These are phyloP conservation scores for Agrypnus murinus DNA, from an alignment of 2,888 invertebrate species.

Conservation along the genomic window DNA sequence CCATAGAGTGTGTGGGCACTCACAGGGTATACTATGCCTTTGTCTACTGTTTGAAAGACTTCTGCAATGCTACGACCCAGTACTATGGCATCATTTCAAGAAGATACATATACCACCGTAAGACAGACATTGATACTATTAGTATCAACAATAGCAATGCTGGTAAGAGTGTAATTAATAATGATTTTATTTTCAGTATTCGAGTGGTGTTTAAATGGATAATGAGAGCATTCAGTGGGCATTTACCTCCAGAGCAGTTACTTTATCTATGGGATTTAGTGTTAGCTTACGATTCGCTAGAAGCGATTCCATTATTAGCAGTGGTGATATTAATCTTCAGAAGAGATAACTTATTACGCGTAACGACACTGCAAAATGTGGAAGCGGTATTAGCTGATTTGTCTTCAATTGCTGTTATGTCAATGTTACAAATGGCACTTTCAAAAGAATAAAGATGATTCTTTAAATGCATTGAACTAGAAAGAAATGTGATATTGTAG, in stretches of 20 bases:
- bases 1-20: conserved; percentile 93
- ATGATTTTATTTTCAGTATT: conserved; percentile 77
- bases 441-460: conserved; percentile 72
- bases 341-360: conserved; percentile 87
- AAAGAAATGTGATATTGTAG: not conserved
- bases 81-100: conserved; percentile 93
- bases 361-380: conserved; percentile 83
- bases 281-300: conserved; percentile 93
- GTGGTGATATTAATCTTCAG: conserved; percentile 89
- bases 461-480: no score
- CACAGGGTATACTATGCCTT: conserved; percentile 93
- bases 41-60: conserved; percentile 93
- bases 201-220: conserved; percentile 96
- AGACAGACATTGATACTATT: no score
- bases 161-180: no score
- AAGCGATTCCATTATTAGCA: conserved; percentile 90
- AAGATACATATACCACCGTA: conserved; percentile 93
- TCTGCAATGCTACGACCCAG: conserved; percentile 91
- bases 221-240: conserved; percentile 96
- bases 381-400: conserved; percentile 92
- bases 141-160: no score
- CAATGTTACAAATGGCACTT: conserved; percentile 86
- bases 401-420: conserved; percentile 90
- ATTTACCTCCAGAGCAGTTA: conserved; percentile 93
- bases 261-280: conserved; percentile 94